Evolutionary conservation across 1,140 invertebrate genomes (phyloP).

Genomic region (Dendroctonus valens): DNA sequence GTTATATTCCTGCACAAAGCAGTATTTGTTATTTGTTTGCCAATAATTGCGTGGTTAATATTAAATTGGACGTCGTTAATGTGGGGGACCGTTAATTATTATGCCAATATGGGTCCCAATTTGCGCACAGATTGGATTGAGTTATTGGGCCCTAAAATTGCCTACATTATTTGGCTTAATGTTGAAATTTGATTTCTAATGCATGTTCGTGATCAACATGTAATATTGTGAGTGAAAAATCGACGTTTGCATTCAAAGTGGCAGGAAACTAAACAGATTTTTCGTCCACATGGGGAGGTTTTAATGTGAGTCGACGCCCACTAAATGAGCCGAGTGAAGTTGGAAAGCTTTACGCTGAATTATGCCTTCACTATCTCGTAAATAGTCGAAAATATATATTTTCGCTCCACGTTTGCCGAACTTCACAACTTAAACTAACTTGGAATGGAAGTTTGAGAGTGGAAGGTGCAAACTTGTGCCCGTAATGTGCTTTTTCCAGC

Average conservation of each 20-base stretch:
- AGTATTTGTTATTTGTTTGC: too few relatives aligned
- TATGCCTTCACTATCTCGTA: slow-evolving; percentile 9
- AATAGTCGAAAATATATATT: slow-evolving; percentile 11
- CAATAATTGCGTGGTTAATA: too few relatives aligned
- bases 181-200: neutral
- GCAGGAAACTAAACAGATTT: neutral
- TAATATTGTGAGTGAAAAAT: neutral
- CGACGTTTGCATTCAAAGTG: neutral
- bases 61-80: too few relatives aligned
- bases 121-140: too few relatives aligned
- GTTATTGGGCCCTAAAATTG: neutral
- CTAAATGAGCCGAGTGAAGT: slow-evolving; percentile 7
- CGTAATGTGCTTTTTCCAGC: neutral
- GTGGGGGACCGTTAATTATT: too few relatives aligned
- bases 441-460: slow-evolving; percentile 2
- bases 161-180: neutral
- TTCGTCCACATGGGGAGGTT: neutral
- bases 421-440: slow-evolving; percentile 9
- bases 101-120: too few relatives aligned
- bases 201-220: neutral
- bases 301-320: neutral
- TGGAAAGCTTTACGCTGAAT: slow-evolving; percentile 10
- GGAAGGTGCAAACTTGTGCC: slow-evolving; percentile 7
- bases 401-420: slow-evolving; percentile 6
- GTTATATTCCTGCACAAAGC: too few relatives aligned